Percentiles rank a stretch among this genome's conserved stretches.
phyloP scores from a whole-genome alignment of 2,113 vertebrate genomes.

The Clupea harengus region DNA sequence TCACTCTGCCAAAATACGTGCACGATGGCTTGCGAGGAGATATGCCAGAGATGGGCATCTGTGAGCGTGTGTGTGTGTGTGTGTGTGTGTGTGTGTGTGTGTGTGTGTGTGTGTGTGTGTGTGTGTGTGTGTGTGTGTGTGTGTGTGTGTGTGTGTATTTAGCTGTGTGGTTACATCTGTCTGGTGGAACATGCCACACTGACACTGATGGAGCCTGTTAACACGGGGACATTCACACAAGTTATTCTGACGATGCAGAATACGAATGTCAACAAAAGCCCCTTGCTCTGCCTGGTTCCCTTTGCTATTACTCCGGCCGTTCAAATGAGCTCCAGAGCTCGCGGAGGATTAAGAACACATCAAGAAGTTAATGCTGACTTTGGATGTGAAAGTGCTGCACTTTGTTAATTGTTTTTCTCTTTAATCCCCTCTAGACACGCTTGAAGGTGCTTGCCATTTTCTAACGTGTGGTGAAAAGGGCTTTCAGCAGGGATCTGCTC shows the following conservation, averaged over 20 bases:
- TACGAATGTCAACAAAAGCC: background rate
- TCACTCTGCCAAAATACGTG: background rate
- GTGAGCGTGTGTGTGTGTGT: background rate
- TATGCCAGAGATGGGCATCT: constrained; percentile 5
- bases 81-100: background rate
- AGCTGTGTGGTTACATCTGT: background rate
- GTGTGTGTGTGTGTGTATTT: background rate
- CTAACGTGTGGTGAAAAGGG: background rate
- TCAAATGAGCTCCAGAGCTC: background rate
- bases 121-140: background rate
- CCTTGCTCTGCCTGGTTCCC: background rate
- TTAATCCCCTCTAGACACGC: background rate
- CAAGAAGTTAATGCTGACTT: constrained; percentile 8
- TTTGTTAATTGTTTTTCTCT: constrained; percentile 17
- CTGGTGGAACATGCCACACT: background rate
- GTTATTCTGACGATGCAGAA: constrained; percentile 5
- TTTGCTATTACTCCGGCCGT: background rate
- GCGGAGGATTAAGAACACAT: constrained; percentile 11
- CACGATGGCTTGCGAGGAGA: background rate
- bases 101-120: background rate
- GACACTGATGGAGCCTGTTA: background rate
- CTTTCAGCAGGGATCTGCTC: background rate
- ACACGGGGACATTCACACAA: background rate
- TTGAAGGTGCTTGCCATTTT: background rate
- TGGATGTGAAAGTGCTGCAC: constrained; percentile 19